Evolutionary conservation across 2,797 vertebrate genomes (phyloP), one percentile per base, ranked within the genome.

Genomic region (Anguilla pacifica): DNA sequence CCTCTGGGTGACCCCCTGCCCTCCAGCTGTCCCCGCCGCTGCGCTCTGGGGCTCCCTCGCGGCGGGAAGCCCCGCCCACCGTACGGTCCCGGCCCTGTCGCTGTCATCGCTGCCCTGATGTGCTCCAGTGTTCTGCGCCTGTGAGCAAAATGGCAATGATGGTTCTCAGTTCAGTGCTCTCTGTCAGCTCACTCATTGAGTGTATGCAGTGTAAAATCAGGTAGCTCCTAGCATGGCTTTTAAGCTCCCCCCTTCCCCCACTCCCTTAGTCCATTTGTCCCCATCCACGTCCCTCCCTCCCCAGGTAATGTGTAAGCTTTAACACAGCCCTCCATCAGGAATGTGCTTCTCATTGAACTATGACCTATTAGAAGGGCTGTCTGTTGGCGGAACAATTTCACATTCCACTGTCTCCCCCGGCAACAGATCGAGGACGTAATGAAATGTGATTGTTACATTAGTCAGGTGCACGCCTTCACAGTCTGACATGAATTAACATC

Each of bases 371-470:
- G 92, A 91, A 88, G 88, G 39, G 91, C 93, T 90, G 89, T 90
- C 88, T 89, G 90, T 91, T 90, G 92, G 94, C 92, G 91, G 89
- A 93, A 92, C 91, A 91, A 91, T 93, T 94, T 89, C 81, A 90
- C 94, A 95, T 94, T 94, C 93, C 91, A 90, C 93, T 94, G 92
- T 89, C 93, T 91, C 93, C 93, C 92, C 94, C 92, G 91, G 92
- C 92, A 93, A 93, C 93, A 93, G 93, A 94, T 93, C 89, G 70
- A 91, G 92, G 89, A 91, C 87, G 90, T 93, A 95, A 95, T 94
- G 91, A 94, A 94, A 95, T 92, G 92, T 93, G 92, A 94, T 93
- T 89, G 91, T 94, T 95, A 94, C 94, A 89, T 94, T 93, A 93
- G 93, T 92, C 93, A 91, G 93, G 92, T 94, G 94, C 93, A 93